Evolutionary conservation across 2,888 invertebrate genomes (phyloP).

Genomic region (Chrysolina oricalcia): DNA sequence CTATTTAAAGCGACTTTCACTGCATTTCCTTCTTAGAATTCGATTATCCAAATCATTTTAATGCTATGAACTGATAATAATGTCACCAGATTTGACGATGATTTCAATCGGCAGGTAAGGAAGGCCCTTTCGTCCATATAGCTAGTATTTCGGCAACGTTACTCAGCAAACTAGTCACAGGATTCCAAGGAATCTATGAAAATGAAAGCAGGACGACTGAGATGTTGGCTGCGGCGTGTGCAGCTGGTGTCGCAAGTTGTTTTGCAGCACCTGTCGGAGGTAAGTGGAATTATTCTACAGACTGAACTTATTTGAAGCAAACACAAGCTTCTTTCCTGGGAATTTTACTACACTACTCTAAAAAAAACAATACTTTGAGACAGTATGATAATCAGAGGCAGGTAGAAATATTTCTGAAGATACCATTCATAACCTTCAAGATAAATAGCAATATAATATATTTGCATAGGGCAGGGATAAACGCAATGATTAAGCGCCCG

Average conservation of each 20-base stretch:
- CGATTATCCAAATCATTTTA: too few species aligned
- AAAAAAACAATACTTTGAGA: too few species aligned
- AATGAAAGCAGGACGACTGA: conserved; percentile 96
- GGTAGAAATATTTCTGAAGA: too few species aligned
- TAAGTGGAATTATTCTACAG: conserved; percentile 61
- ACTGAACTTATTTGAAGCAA: not conserved
- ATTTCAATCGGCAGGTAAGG: conserved; percentile 76
- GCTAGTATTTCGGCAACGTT: conserved; percentile 97
- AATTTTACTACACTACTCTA: too few species aligned
- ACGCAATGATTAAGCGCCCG: too few species aligned
- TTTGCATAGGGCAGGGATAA: too few species aligned
- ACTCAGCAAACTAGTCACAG: conserved; percentile 92
- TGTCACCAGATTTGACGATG: not conserved
- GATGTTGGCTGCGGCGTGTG: conserved; percentile 98
- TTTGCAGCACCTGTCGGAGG: conserved; percentile 98
- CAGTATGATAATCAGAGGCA: too few species aligned
- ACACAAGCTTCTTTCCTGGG: too few species aligned
- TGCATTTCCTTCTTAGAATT: too few species aligned
- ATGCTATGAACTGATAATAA: not conserved
- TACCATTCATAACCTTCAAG: too few species aligned
- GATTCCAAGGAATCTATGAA: conserved; percentile 95
- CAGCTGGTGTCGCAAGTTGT: conserved; percentile 95
- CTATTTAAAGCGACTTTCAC: too few species aligned
- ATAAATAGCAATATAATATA: too few species aligned
- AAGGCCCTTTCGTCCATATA: conserved; percentile 99